Conservation (phyloP, 1,140 invertebrate genomes). For the Leptopilina boulardi region DNA sequence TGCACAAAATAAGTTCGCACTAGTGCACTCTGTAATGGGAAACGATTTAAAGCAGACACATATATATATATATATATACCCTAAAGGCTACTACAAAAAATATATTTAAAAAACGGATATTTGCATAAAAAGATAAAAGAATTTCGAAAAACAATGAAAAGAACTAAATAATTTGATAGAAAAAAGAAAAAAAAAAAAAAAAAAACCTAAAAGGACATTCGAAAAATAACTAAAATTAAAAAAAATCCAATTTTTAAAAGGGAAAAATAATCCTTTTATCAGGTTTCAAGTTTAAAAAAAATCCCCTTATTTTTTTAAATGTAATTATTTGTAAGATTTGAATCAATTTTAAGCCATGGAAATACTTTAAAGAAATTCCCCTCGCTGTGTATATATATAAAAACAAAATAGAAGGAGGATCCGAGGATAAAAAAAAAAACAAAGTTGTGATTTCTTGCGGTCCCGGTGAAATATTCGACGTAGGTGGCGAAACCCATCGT, state of each 20-base stretch:
- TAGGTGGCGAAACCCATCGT: constrained; percentile 25
- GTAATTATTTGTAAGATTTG: no score
- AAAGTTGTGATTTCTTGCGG: constrained; percentile 20
- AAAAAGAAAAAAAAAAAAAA: no score
- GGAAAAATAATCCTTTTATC: no score
- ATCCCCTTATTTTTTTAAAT: no score
- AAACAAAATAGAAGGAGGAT: neutral
- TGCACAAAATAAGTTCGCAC: constrained; percentile 31
- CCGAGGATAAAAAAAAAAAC: neutral
- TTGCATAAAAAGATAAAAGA: constrained; percentile 44
- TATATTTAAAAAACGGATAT: constrained; percentile 39
- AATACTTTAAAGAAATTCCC: constrained; percentile 1
- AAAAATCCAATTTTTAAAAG: neutral
- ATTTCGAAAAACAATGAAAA: neutral
- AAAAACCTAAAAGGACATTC: no score
- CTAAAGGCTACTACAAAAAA: constrained; percentile 43
- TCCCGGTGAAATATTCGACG: constrained; percentile 11
- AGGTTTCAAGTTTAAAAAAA: no score
- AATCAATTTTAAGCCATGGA: constrained; percentile 18
- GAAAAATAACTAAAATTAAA: no score
- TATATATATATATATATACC: no score
- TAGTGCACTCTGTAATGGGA: constrained; percentile 14
- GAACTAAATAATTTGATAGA: no score
- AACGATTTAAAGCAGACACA: constrained; percentile 53
- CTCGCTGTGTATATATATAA: neutral